phyloP scores from a whole-genome alignment of 2,888 invertebrate genomes.

The Onchidella celtica region DNA sequence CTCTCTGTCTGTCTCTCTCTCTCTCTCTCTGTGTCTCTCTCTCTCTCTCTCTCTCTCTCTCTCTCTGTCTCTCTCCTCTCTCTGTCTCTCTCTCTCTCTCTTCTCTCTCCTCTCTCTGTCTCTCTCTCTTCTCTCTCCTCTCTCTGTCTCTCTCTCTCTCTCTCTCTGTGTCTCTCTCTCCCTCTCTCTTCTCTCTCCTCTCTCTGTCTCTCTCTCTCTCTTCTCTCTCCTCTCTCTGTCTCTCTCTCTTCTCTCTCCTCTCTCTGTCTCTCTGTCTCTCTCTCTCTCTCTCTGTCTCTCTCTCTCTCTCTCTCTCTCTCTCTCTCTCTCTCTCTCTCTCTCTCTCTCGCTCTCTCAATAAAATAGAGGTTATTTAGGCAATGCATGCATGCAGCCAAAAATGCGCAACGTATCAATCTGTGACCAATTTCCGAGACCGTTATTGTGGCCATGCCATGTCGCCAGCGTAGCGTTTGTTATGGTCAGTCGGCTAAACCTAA shows the following conservation, averaged over 20 bases:
- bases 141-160: not conserved
- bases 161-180: not conserved
- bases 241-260: constrained; percentile 1
- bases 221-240: constrained; percentile 19
- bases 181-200: not conserved
- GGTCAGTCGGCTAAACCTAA: too few relatives aligned
- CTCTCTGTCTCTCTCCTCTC: not conserved
- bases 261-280: constrained; percentile 8
- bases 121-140: not conserved
- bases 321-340: constrained; percentile 18
- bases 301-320: constrained; percentile 26
- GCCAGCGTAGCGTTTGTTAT: too few relatives aligned
- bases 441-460: too few relatives aligned
- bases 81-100: not conserved
- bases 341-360: not conserved
- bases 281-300: constrained; percentile 21
- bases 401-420: too few relatives aligned
- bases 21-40: not conserved
- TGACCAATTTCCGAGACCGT: too few relatives aligned
- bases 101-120: not conserved
- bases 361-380: too few relatives aligned
- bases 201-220: constrained; percentile 3
- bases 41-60: not conserved
- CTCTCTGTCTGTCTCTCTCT: not conserved
- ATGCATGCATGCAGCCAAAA: too few relatives aligned